These are phyloP conservation scores for Eurystomus gularis DNA, from an alignment of 2,113 vertebrate genomes.

Conservation along the genomic window DNA sequence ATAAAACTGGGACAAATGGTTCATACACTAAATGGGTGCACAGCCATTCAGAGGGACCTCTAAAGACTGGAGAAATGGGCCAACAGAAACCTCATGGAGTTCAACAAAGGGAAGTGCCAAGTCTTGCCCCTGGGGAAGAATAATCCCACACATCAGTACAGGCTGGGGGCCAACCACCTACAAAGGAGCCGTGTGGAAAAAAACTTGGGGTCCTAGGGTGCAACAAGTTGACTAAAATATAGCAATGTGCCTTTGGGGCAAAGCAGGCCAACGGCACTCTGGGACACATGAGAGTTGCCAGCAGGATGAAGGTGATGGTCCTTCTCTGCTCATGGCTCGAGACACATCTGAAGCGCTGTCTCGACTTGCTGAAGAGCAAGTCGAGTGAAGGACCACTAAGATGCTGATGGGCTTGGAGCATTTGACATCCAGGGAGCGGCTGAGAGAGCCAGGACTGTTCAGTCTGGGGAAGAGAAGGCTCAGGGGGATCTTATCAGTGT, in stretches of 20 bases:
- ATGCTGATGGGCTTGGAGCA: neutral
- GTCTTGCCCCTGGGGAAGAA: neutral
- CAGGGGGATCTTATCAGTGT: neutral
- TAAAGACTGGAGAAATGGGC: neutral
- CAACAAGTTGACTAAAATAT: neutral
- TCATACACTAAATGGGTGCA: neutral
- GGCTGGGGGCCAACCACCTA: too few relatives aligned
- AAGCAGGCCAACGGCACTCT: neutral
- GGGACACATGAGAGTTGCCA: neutral
- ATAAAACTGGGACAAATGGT: neutral
- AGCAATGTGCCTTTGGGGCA: neutral
- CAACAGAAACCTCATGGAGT: neutral
- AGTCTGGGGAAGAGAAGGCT: neutral
- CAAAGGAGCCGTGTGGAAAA: neutral
- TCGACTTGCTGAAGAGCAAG: neutral
- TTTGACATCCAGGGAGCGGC: neutral
- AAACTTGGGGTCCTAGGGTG: too few relatives aligned
- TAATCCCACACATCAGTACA: neutral
- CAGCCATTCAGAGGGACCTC: neutral
- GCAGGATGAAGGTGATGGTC: neutral
- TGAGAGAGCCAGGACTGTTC: neutral
- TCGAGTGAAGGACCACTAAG: neutral
- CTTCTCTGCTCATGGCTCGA: neutral
- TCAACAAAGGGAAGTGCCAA: neutral
- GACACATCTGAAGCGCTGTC: neutral